Conservation (phyloP, 2,888 invertebrate genomes). For the Drosophila lutescens region DNA sequence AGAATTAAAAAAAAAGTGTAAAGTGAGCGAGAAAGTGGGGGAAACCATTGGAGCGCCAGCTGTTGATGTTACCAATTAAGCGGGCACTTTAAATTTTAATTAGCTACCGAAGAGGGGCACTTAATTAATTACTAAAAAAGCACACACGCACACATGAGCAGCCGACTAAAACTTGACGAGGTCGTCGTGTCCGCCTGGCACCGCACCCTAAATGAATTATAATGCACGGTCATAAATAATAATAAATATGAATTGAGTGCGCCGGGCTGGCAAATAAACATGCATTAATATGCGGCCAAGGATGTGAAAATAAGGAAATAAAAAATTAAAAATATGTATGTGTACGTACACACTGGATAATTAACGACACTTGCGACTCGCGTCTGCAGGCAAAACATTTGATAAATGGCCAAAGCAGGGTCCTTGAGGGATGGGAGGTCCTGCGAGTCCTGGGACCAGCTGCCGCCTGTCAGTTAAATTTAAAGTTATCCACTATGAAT, state of each 20-base stretch:
- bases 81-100: slow-evolving; percentile 72
- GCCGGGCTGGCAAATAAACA: slow-evolving; percentile 48
- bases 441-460: slow-evolving; percentile 18
- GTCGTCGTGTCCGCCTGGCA: slow-evolving; percentile 8
- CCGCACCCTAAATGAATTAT: slow-evolving; percentile 61
- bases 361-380: slow-evolving; percentile 60
- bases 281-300: slow-evolving; percentile 48
- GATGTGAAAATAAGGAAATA: slow-evolving; percentile 5
- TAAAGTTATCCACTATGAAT: slow-evolving; percentile 26
- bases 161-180: slow-evolving; percentile 35
- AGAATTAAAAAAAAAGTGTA: background rate
- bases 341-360: slow-evolving; percentile 46
- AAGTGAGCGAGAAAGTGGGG: background rate
- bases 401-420: slow-evolving; percentile 53
- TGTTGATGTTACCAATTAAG: slow-evolving; percentile 67
- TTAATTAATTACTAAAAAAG: slow-evolving; percentile 68
- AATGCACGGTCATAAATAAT: slow-evolving; percentile 66
- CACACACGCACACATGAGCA: slow-evolving; percentile 15
- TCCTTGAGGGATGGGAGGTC: background rate
- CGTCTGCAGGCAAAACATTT: slow-evolving; percentile 47
- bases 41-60: slow-evolving; percentile 42
- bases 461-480: slow-evolving; percentile 42
- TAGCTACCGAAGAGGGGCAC: slow-evolving; percentile 64
- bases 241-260: slow-evolving; percentile 67
- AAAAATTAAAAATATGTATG: background rate